Evolutionary conservation across 2,113 vertebrate species (phyloP), one percentile per base, ranked within the genome.

Genomic region (Ifrita kowaldi): DNA sequence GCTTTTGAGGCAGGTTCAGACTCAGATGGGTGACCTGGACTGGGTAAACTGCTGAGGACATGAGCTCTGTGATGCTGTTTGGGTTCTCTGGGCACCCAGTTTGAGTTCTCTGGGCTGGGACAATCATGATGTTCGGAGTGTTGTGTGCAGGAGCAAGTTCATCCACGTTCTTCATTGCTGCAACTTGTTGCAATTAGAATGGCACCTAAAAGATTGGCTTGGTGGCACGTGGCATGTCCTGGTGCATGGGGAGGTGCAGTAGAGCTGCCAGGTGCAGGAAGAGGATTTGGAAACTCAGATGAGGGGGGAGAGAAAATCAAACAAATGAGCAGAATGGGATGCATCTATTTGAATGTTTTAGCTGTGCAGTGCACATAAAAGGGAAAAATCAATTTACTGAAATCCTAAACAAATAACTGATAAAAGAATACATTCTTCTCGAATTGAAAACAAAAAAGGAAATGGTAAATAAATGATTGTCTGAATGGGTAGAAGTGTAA

Each of bases 381-480:
- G 53, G 60, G 68, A 80, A 92, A 95, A 97, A 95, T 91, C 95
- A 94, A 95, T 97, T 97, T 97, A 33, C 85, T 79, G 64, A 64
- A 86, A 53, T 49, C 64, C 68, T 74, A 70, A 95, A 86, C 84
- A 97, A 96, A 94, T 93, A 96, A 88, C 91, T 82, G 93, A 96
- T 96, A 94, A 94, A 85, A 70, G 80, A 91, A 71, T n/a, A 27
- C 19, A 8, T 93, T 82, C 33, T 21, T 86, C 84, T 96, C 0
- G 1, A 87, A 80, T 41, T 82, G 90, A 90, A 94, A 93, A 91
- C 80, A 89, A 64, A 95, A 92, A 89, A 71, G 65, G 37, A 79
- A 96, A 74, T 68, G 59, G 75, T 87, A 93, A 89, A 95, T 89
- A 95, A 95, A 90, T 86, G 23, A 86, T 84, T 89, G 52, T 27